These are phyloP conservation scores for Schizaphis graminum DNA, from an alignment of 2,888 invertebrate genomes.

Conservation along the genomic window DNA sequence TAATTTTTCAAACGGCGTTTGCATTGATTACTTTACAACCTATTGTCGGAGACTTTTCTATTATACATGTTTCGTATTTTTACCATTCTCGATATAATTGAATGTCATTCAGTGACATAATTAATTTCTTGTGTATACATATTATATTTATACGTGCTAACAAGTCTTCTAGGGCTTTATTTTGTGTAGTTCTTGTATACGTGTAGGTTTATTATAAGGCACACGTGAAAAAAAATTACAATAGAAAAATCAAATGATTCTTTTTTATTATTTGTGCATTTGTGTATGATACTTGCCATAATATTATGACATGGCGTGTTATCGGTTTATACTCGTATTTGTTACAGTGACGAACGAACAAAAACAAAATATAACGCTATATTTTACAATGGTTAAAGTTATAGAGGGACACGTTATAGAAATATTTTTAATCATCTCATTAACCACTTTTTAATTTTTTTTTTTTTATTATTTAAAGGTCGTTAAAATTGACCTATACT, in stretches of 20 bases:
- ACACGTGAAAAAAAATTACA: background rate
- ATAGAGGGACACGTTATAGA: background rate
- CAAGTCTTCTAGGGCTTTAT: background rate
- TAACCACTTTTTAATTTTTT: background rate
- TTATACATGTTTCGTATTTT: slow-evolving; percentile 31
- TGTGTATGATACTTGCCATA: background rate
- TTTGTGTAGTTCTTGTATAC: background rate
- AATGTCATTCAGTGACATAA: slow-evolving; percentile 61
- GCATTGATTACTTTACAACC: slow-evolving; percentile 48
- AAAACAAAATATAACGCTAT: background rate
- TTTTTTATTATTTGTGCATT: background rate
- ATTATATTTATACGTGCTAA: slow-evolving; percentile 23
- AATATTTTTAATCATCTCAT: background rate
- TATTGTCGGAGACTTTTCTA: slow-evolving; percentile 41
- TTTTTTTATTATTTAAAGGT: background rate
- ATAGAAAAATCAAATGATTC: background rate
- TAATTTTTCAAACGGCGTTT: slow-evolving; percentile 61
- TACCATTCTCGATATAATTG: slow-evolving; percentile 22
- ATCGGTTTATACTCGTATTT: background rate
- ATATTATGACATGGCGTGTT: background rate
- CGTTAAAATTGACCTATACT: background rate
- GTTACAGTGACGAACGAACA: background rate
- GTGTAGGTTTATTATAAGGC: background rate
- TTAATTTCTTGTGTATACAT: slow-evolving; percentile 30
- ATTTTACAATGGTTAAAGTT: too few relatives aligned